Percentiles rank a stretch among this genome's conserved stretches.
Evolutionary conservation across 1,140 invertebrate genomes (phyloP).

Genomic region (Panagrolaimus sp.): DNA sequence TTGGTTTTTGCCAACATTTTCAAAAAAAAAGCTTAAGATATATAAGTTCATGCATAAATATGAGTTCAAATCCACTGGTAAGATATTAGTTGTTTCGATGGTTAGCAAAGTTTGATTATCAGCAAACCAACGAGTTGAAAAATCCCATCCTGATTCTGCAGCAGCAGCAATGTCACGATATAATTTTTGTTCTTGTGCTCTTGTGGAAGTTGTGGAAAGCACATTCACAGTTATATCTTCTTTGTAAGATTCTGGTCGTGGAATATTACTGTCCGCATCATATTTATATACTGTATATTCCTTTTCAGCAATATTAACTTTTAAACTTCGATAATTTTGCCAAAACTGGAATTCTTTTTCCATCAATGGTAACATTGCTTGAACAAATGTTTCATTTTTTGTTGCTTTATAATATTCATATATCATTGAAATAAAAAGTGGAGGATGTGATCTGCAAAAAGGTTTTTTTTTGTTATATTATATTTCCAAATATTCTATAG

Average conservation of each 20-base stretch:
- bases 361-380: constrained; percentile 35
- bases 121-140: constrained; percentile 60
- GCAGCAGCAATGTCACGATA: constrained; percentile 35
- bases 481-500: too few relatives aligned
- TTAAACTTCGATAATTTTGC: constrained; percentile 61
- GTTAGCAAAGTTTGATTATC: constrained; percentile 42
- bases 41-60: constrained; percentile 59
- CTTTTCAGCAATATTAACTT: constrained; percentile 61
- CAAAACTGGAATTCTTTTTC: constrained; percentile 60
- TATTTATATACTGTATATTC: constrained; percentile 55
- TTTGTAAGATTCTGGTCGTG: constrained; percentile 37
- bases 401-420: constrained; percentile 71
- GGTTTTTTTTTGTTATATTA: too few relatives aligned
- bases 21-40: constrained; percentile 57
- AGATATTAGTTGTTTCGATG: constrained; percentile 58
- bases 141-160: constrained; percentile 49
- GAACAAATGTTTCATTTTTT: constrained; percentile 68
- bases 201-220: background rate
- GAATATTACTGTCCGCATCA: constrained; percentile 60
- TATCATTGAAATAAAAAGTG: constrained; percentile 75
- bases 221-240: constrained; percentile 24
- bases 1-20: constrained; percentile 62
- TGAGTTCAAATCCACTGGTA: constrained; percentile 61
- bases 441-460: constrained; percentile 70
- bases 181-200: constrained; percentile 22